Evolutionary conservation across 2,888 invertebrate species (phyloP).

Genomic region (Xiphydria camelus): DNA sequence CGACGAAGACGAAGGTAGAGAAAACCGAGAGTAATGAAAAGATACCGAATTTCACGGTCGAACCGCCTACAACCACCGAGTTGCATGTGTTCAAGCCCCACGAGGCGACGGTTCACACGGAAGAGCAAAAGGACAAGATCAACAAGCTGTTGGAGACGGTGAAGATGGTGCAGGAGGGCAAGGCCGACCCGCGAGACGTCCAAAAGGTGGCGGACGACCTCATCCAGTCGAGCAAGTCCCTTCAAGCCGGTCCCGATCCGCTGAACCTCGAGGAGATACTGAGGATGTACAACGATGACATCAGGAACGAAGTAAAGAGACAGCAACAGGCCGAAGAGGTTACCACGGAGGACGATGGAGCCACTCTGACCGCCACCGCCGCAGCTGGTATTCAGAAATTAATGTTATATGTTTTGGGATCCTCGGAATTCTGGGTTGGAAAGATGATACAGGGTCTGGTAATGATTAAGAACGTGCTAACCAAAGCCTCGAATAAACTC

Average conservation of each 20-base stretch:
- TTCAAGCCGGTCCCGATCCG: slow-evolving; percentile 50
- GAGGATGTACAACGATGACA: slow-evolving; percentile 42
- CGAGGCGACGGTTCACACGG: slow-evolving; percentile 42
- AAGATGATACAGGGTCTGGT: slow-evolving; percentile 40
- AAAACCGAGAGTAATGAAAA: too few species aligned
- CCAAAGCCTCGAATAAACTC: slow-evolving; percentile 30
- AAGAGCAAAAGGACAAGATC: slow-evolving; percentile 60
- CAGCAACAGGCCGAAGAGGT: slow-evolving; percentile 32
- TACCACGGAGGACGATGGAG: slow-evolving; percentile 16
- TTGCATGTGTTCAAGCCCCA: slow-evolving; percentile 56
- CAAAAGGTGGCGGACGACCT: slow-evolving; percentile 43
- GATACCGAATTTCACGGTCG: neutral
- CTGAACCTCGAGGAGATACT: slow-evolving; percentile 49
- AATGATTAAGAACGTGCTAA: slow-evolving; percentile 36
- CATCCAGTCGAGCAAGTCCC: slow-evolving; percentile 38
- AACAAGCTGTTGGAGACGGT: slow-evolving; percentile 53
- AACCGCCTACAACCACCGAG: slow-evolving; percentile 15
- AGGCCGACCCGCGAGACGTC: slow-evolving; percentile 40
- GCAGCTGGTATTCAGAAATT: slow-evolving; percentile 49
- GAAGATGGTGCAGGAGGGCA: slow-evolving; percentile 50
- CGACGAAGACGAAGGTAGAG: slow-evolving; percentile 6
- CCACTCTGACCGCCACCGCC: slow-evolving; percentile 20
- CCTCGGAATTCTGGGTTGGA: slow-evolving; percentile 38
- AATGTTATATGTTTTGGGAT: slow-evolving; percentile 40
- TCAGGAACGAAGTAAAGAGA: slow-evolving; percentile 55